Evolutionary conservation across 2,113 vertebrate species (phyloP).

Genomic region (Cinclus cinclus): DNA sequence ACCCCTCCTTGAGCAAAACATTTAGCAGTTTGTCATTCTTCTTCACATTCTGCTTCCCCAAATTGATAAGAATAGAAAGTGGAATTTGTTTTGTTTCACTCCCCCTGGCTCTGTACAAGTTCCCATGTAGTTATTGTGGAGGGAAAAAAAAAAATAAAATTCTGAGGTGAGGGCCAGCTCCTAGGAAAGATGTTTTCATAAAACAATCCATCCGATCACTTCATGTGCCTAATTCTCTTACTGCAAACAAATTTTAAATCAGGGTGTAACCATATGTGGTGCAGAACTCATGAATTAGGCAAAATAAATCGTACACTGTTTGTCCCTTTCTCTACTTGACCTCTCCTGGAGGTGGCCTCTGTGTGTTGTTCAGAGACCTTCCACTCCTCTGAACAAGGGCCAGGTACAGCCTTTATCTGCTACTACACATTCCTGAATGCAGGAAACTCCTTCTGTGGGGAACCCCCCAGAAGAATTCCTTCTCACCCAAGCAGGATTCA

Average conservation of each 20-base stretch:
- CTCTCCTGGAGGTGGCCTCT: background rate
- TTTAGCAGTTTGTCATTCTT: constrained; percentile 4
- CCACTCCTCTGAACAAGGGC: background rate
- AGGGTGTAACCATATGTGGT: background rate
- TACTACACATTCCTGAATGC: fast-evolving
- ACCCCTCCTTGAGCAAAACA: background rate
- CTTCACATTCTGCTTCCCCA: constrained; percentile 10
- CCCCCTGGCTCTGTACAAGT: background rate
- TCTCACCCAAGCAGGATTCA: background rate
- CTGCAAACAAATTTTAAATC: background rate
- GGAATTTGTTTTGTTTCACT: background rate
- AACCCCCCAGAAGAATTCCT: background rate
- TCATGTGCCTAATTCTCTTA: background rate
- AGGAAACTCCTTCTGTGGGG: background rate
- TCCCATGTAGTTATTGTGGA: background rate
- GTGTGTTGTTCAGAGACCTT: background rate
- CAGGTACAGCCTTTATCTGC: background rate
- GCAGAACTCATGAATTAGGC: background rate
- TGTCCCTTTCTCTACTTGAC: background rate
- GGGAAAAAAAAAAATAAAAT: background rate
- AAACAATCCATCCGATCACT: background rate
- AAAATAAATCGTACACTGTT: background rate
- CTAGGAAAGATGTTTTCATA: background rate
- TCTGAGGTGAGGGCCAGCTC: background rate
- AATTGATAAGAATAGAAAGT: background rate